A percentile compares a stretch with the other conserved stretches of the same genome.
phyloP scores from a whole-genome alignment of 2,888 invertebrate genomes.

The Cancer borealis region DNA sequence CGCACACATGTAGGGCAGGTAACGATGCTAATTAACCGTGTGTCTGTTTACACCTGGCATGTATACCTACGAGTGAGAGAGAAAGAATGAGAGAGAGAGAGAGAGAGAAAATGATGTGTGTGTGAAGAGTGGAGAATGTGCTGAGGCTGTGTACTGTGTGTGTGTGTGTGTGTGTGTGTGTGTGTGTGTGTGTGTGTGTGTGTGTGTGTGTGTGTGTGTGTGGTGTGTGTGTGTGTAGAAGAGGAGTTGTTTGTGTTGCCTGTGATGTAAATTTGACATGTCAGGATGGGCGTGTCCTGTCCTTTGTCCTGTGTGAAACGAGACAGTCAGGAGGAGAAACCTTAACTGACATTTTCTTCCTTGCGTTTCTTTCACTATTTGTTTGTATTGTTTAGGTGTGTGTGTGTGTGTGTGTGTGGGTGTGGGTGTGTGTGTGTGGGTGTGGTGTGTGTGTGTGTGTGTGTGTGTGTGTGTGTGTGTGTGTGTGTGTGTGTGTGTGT shows the following conservation, averaged over 20 bases:
- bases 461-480: background rate
- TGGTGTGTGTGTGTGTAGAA: background rate
- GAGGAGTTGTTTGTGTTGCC: background rate
- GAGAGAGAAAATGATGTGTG: no score
- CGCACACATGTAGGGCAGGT: no score
- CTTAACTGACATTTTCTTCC: background rate
- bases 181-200: constrained; percentile 16
- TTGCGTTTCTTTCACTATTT: background rate
- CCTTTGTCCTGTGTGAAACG: background rate
- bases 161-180: background rate
- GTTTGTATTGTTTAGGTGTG: background rate
- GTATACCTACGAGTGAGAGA: no score
- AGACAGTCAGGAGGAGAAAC: background rate
- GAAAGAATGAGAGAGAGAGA: no score
- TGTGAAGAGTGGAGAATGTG: no score
- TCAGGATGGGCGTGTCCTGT: background rate
- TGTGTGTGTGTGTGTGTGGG: constrained; percentile 11
- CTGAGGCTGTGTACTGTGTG: no score
- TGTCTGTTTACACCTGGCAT: no score
- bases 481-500: no score
- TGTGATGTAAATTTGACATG: background rate
- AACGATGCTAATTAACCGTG: no score
- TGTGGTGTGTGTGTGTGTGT: background rate
- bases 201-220: constrained; percentile 17
- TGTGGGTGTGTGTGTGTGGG: constrained; percentile 1